Conservation (phyloP, 2,888 invertebrate species). For the Steromphala cineraria region DNA sequence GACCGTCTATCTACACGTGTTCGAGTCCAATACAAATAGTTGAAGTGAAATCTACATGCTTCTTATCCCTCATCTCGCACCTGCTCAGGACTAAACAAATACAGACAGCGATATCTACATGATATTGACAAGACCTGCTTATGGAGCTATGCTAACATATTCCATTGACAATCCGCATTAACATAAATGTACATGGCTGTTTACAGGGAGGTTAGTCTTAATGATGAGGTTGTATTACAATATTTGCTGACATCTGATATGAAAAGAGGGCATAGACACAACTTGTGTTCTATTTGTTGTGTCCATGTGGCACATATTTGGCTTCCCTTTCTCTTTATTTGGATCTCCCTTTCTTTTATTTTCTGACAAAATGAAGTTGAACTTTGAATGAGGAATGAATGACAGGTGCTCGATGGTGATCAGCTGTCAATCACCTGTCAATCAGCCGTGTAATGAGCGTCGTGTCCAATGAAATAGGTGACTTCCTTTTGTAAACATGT, state of each 20-base stretch:
- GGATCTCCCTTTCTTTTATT: too few relatives aligned
- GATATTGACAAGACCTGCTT: background rate
- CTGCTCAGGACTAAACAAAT: too few relatives aligned
- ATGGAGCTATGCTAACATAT: background rate
- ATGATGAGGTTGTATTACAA: background rate
- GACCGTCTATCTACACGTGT: background rate
- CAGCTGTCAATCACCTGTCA: constrained; percentile 3
- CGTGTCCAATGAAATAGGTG: too few relatives aligned
- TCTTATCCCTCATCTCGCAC: too few relatives aligned
- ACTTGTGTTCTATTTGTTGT: background rate
- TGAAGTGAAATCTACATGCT: background rate
- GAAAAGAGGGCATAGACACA: background rate
- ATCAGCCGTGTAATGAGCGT: too few relatives aligned
- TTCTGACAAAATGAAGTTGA: too few relatives aligned
- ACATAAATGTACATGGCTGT: background rate
- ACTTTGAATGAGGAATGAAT: too few relatives aligned
- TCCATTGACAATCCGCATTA: background rate
- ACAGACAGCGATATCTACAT: background rate
- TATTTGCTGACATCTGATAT: constrained; percentile 1
- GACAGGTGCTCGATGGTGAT: background rate
- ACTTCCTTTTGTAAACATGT: too few relatives aligned
- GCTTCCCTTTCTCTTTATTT: background rate
- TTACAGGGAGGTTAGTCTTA: background rate
- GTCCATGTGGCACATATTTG: background rate
- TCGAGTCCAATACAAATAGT: background rate